phyloP scores from a whole-genome alignment of 2,888 invertebrate species.

The Hydrotaea diabolus region DNA sequence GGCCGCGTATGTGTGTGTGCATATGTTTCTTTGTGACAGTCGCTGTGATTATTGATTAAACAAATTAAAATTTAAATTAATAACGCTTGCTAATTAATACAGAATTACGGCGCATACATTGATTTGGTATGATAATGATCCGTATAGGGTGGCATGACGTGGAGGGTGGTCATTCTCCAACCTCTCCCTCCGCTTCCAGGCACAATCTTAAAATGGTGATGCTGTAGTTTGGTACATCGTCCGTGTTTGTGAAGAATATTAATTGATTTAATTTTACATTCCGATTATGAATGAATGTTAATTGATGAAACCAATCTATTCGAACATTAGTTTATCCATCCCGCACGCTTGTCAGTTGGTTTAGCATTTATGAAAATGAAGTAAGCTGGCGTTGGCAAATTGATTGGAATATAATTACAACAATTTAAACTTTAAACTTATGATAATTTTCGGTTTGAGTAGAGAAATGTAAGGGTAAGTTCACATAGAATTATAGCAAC shows the following conservation, averaged over 20 bases:
- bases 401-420: too few relatives aligned
- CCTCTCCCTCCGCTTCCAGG: too few relatives aligned
- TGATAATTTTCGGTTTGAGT: neutral
- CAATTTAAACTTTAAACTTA: neutral
- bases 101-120: constrained; percentile 7
- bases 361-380: neutral
- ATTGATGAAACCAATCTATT: neutral
- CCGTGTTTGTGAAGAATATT: neutral
- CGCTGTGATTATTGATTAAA: constrained; percentile 25
- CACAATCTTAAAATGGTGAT: neutral
- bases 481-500: too few relatives aligned
- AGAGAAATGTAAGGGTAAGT: neutral
- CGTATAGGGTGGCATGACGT: neutral
- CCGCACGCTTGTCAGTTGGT: neutral
- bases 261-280: constrained; percentile 30
- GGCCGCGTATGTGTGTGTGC: neutral
- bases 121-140: constrained; percentile 17
- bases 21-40: constrained; percentile 7
- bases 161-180: neutral
- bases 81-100: constrained; percentile 34
- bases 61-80: constrained; percentile 20
- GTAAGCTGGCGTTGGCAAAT: neutral
- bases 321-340: neutral
- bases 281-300: constrained; percentile 35
- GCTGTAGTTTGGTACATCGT: neutral